Base-by-base conservation (phyloP, 1,140 invertebrate genomes). In the Pararge aegeria region DNA sequence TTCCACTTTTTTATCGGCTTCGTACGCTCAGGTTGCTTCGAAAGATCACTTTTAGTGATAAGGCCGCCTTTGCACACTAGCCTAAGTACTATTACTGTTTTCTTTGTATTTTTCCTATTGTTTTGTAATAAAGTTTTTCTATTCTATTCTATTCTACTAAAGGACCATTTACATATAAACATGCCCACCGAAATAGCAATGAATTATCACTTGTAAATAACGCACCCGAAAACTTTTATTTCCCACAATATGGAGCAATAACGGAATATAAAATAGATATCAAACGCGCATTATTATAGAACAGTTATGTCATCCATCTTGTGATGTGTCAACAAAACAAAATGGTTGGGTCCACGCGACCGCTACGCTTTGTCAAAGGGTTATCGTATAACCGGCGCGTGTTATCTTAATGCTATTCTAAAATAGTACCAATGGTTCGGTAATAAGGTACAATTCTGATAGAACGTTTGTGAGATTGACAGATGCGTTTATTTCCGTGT, bases 231-330 rank as follows among this genome's bases (percentile, higher is more conserved):
- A 34, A 34, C 27, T 34, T 30, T 34, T 34, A 42, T 42, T 42
- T 42, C 18, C 3, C 21, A 24, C 16, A 15, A 48, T 19, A 50
- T 49, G 59, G 20, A 44, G n/a, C 46, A 3, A 61, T 66, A 70
- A 66, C 57, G 54, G 60, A 46, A 51, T 48, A 58, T 56, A 58
- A 64, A 65, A 68, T 64, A 66, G 53, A 65, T 66, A 70, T 73
- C 64, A 59, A 68, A 63, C 51, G 37, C 49, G 51, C 29, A 65
- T 69, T 70, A 70, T 59, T 42, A 40, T 27, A 18, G 46, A 61
- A 61, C 66, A 58, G 70, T 65, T 69, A 64, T 29, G 48, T 42
- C 61, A 73, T 73, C 67, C 48, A 70, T 73, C 70, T 67, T 51
- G 40, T 20, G 62, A 66, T 55, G 59, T 57, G 64, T 73, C 67